phyloP scores from a whole-genome alignment of 2,888 invertebrate genomes.

The Lumbricus terrestris region DNA sequence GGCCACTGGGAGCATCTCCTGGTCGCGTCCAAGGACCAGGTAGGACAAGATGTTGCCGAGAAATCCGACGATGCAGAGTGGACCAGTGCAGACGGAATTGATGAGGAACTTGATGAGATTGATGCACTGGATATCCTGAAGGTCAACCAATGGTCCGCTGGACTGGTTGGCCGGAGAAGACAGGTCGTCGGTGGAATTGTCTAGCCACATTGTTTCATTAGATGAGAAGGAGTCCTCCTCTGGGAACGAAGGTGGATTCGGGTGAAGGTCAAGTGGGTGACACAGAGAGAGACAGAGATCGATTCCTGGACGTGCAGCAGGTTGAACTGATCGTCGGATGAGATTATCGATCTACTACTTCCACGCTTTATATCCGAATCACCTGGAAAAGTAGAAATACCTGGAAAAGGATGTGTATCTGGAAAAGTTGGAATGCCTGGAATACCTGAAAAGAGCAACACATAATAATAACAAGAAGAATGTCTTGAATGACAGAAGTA shows the following conservation, averaged over 20 bases:
- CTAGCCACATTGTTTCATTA: background rate
- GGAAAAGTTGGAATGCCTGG: too few species aligned
- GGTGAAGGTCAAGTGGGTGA: background rate
- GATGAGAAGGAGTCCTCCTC: background rate
- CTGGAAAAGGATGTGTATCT: too few species aligned
- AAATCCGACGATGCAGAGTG: slow-evolving; percentile 28
- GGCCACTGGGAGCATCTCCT: slow-evolving; percentile 27
- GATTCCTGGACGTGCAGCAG: background rate
- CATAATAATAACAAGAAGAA: too few species aligned
- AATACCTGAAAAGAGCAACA: background rate
- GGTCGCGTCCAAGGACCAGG: slow-evolving; percentile 21
- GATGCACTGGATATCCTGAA: background rate
- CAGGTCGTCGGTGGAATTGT: too few species aligned
- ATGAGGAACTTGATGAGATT: slow-evolving; percentile 21
- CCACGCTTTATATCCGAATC: too few species aligned
- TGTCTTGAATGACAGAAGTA: background rate
- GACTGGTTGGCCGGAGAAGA: too few species aligned
- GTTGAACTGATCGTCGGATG: too few species aligned
- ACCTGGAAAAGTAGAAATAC: too few species aligned
- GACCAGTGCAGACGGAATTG: slow-evolving; percentile 23
- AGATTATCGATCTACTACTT: too few species aligned
- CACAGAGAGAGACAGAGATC: background rate
- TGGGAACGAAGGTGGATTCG: background rate
- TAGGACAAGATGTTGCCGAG: slow-evolving; percentile 29
- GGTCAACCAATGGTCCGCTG: background rate